phyloP scores from a whole-genome alignment of 2,113 vertebrate genomes.

The Rousettus leschenaultii region DNA sequence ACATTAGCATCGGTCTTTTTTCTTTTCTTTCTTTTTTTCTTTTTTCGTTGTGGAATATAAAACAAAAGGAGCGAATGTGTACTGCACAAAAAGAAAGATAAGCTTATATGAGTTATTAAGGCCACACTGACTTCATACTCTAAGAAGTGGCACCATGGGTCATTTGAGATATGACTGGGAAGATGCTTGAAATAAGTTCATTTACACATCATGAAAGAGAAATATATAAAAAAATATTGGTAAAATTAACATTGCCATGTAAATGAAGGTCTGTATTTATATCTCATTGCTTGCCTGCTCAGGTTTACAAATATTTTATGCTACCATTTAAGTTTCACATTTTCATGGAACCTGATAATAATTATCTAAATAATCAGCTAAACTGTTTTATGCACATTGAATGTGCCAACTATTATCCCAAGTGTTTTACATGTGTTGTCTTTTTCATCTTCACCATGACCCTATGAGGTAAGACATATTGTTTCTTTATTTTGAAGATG shows the following conservation, averaged over 20 bases:
- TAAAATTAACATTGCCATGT: neutral
- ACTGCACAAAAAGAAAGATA: neutral
- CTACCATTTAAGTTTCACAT: neutral
- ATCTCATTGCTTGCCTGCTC: neutral
- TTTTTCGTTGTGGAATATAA: neutral
- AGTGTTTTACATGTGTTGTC: neutral
- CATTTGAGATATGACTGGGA: neutral
- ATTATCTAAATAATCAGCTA: neutral
- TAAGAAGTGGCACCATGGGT: neutral
- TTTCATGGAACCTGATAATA: neutral
- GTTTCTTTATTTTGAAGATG: neutral
- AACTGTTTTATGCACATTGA: neutral
- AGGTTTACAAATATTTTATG: neutral
- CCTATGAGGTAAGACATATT: neutral
- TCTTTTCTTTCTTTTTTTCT: neutral
- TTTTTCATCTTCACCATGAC: neutral
- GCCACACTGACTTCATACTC: neutral
- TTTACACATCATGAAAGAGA: neutral
- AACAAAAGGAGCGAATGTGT: neutral
- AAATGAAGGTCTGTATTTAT: neutral
- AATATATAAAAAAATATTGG: neutral
- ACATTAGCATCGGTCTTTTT: neutral
- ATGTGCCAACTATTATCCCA: neutral
- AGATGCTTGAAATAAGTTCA: neutral
- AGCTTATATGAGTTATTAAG: no score